phyloP scores from a whole-genome alignment of 1,140 invertebrate species.

The Popillia japonica region DNA sequence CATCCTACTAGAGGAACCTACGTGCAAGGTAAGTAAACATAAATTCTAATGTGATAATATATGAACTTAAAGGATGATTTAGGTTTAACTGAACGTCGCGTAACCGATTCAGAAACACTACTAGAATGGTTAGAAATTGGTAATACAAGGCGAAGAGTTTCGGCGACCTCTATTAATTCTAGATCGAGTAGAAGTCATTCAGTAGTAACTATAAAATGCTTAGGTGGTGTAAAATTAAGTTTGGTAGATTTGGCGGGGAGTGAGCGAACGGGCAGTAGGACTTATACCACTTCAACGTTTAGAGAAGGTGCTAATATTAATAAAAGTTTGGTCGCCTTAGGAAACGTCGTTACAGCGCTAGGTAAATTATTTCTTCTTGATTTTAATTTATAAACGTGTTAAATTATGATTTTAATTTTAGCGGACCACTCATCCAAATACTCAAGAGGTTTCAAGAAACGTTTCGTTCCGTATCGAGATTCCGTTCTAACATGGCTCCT shows the following conservation, averaged over 20 bases:
- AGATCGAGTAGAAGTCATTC: slow-evolving; percentile 72
- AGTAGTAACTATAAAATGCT: slow-evolving; percentile 63
- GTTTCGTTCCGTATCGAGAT: slow-evolving; percentile 97
- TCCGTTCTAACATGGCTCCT: slow-evolving; percentile 97
- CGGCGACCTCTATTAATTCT: slow-evolving; percentile 64
- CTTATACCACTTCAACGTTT: slow-evolving; percentile 60
- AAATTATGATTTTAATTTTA: slow-evolving; percentile 58
- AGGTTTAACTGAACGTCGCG: slow-evolving; percentile 67
- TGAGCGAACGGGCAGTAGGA: slow-evolving; percentile 54
- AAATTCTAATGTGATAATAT: background rate
- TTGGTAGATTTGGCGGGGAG: slow-evolving; percentile 74
- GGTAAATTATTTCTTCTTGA: slow-evolving; percentile 61
- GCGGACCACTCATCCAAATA: slow-evolving; percentile 84
- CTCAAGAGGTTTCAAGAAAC: slow-evolving; percentile 78
- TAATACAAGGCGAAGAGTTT: slow-evolving; percentile 62
- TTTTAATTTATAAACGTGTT: slow-evolving; percentile 17
- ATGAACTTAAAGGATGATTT: background rate
- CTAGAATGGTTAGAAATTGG: slow-evolving; percentile 63
- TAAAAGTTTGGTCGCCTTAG: slow-evolving; percentile 79
- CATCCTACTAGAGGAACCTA: slow-evolving; percentile 89
- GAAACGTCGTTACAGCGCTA: slow-evolving; percentile 80
- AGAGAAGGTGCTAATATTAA: slow-evolving; percentile 86
- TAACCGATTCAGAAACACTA: slow-evolving; percentile 61
- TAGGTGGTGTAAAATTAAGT: slow-evolving; percentile 66
- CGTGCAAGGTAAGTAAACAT: slow-evolving; percentile 76